Evolutionary conservation across 2,797 vertebrate genomes (phyloP).

Genomic region (Oreochromis grahami): DNA sequence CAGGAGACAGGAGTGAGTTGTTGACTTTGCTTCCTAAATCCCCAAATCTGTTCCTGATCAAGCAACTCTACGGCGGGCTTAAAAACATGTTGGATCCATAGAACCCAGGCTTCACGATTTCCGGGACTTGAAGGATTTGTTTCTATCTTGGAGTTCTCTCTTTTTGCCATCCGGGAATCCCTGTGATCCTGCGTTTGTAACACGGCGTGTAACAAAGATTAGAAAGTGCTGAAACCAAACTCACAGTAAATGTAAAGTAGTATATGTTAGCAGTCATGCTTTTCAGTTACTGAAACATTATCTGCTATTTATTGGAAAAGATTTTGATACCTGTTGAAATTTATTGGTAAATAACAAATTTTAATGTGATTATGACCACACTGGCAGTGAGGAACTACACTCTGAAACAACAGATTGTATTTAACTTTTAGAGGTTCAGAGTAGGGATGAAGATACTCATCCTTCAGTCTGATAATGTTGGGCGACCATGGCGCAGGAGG

Average conservation of each 20-base stretch:
- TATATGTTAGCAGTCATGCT: accelerated
- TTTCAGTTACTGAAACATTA: background rate
- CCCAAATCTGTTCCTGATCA: background rate
- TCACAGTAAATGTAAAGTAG: background rate
- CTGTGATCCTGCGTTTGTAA: background rate
- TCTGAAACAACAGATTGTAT: background rate
- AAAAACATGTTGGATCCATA: background rate
- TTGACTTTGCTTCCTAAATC: background rate
- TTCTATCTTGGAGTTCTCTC: background rate
- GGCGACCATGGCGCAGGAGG: too few species aligned
- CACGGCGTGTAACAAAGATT: background rate
- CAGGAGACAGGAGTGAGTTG: background rate
- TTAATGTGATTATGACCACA: background rate
- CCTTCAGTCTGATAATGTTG: background rate
- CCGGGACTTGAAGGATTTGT: background rate
- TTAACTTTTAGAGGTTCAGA: background rate
- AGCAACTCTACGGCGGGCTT: accelerated
- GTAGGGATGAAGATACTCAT: background rate
- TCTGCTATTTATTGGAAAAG: background rate
- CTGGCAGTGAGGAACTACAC: background rate
- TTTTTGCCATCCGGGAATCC: accelerated
- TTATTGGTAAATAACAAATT: accelerated
- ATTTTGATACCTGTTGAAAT: background rate
- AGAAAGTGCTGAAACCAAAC: background rate
- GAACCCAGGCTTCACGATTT: background rate